phyloP scores from a whole-genome alignment of 2,888 invertebrate species.

The Cataglyphis cursor region DNA sequence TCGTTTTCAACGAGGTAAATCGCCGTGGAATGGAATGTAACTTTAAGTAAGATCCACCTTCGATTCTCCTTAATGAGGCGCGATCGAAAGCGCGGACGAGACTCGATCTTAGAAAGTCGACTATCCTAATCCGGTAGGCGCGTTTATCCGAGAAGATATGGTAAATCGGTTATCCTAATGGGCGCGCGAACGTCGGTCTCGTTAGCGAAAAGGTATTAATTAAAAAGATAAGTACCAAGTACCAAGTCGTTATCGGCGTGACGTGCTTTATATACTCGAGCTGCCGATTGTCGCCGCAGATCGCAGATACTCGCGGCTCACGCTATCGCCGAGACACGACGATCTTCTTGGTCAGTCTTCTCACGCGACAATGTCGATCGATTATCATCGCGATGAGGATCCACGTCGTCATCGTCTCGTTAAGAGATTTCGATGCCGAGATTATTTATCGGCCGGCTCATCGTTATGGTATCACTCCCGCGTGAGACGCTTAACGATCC shows the following conservation, averaged over 20 bases:
- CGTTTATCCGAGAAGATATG: slow-evolving; percentile 61
- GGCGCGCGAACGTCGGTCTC: slow-evolving; percentile 59
- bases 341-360: slow-evolving; percentile 50
- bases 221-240: slow-evolving; percentile 73
- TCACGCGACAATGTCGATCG: slow-evolving; percentile 69
- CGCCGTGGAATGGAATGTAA: slow-evolving; percentile 33
- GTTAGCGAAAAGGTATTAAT: slow-evolving; percentile 79
- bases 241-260: slow-evolving; percentile 69
- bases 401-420: slow-evolving; percentile 28
- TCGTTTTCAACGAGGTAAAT: background rate
- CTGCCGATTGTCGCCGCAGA: slow-evolving; percentile 52
- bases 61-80: slow-evolving; percentile 47
- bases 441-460: slow-evolving; percentile 69
- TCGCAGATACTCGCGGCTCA: slow-evolving; percentile 66
- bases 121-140: slow-evolving; percentile 47
- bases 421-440: slow-evolving; percentile 63
- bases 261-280: slow-evolving; percentile 60
- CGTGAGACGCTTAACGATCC: slow-evolving; percentile 36
- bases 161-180: slow-evolving; percentile 72
- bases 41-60: slow-evolving; percentile 46
- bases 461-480: slow-evolving; percentile 60
- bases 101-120: slow-evolving; percentile 54
- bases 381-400: slow-evolving; percentile 55
- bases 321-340: slow-evolving; percentile 63
- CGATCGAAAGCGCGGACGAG: slow-evolving; percentile 21